Evolutionary conservation across 2,888 invertebrate genomes (phyloP), one percentile per base, ranked within the genome.

Genomic region (Mimachlamys varia): DNA sequence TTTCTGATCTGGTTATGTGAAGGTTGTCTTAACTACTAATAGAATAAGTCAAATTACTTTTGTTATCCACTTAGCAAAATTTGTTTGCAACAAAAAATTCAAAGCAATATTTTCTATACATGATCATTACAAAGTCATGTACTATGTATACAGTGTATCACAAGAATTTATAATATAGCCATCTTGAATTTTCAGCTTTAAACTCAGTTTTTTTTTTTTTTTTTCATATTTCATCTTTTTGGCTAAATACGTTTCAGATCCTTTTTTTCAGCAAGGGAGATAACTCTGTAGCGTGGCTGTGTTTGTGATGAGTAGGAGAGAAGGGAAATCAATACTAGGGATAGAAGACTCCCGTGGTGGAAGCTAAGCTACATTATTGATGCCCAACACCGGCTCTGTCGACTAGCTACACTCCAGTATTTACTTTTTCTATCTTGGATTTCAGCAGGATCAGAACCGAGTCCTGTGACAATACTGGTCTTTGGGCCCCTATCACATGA

Each of bases 351-450:
- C 76, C 5, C 13, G 76, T 22, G 33, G 33, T 76, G 33, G 76
- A 76, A 76, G 76, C 76, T 76, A 76, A 76, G 33, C 76, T 76
- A 76, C 76, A 76, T 76, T 76, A 76, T 76, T 76, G 76, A 76
- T 76, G 76, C 76, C 33, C 10, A 76, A 33, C 76, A 76, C 76
- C 27, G 76, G 76, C 76, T 58, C 53, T 76, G 76, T 76, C 76
- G 76, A 76, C 76, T 33, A 27, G 76, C 76, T 33, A 76, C 76
- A 33, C 76, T 76, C 4, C 76, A 76, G 27, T 76, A 76, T 76
- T 76, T 76, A 76, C 76, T 76, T 76, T 76, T 76, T 76, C 76
- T 33, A 76, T 76, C 76, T 76, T 76, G 76, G 33, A 76, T 76
- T 76, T 76, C 76, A 76, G 1, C 27, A n/a, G 76, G 76, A 13